Base-by-base conservation (phyloP, 2,797 vertebrate genomes). In the Notolepis coatsorum region DNA sequence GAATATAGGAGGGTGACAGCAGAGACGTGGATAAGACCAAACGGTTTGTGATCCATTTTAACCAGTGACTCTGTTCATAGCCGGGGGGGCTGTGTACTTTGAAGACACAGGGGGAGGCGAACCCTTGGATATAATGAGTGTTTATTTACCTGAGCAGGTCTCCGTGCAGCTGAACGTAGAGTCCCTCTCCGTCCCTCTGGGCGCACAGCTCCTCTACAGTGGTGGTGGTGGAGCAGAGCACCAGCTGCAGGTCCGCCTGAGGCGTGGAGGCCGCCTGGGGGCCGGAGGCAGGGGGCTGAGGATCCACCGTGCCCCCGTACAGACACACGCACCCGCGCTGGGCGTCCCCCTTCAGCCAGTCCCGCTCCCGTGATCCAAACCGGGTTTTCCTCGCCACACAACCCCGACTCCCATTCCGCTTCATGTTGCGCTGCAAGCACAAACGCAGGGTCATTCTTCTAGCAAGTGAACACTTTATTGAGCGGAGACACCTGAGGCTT, bases 151-250 rank as follows among this genome's bases (percentile, higher is more conserved):
- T 96, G 90, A 97, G 87, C 27, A 97, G 85, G 82, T 98, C 97
- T 83, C 97, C 97, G 0, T 99, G 96, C 62, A 98, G 92, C 70
- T 99, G 96, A 70, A 98, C 73, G 47, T 95, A 97, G 52, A 99
- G 92, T 48, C 85, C 91, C 33, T 93, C 88, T 66, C 86, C 90
- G 1, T 92, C 91, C 51, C 94, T 92, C 81, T 96, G 93, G 46
- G 92, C 84, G 13, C 96, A 96, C 48, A 99, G 93, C 84, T 99
- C 95, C 7, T 96, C 93, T 3, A 90, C 94, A 0, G 92, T 92
- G 20, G 96, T 97, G 52, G 90, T 93, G 65, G 95, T 96, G 2
- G 96, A 96, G 79, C 97, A 99, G 9, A 99, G 95, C 63, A 98
- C 94, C 68, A 97, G 71, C 77, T 92, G 95, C 67, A 96, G 86